Conservation (phyloP, 23 tunicate genomes). For the Trididemnum miniatum region DNA sequence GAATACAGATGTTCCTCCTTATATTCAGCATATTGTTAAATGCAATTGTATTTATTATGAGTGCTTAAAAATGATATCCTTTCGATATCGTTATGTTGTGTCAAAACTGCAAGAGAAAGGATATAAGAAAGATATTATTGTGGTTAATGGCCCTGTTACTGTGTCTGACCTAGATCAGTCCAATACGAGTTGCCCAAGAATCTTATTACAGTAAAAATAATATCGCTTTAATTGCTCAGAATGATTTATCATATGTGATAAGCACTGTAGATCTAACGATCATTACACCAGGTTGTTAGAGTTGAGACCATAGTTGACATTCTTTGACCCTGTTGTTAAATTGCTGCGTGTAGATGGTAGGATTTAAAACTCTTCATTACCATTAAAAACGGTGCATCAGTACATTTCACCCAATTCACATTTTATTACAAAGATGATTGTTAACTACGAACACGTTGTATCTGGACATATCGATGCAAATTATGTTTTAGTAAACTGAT, state of each 20-base stretch:
- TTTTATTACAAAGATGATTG: too few species aligned
- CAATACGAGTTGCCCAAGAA: slow-evolving; percentile 22
- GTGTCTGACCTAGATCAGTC: background rate
- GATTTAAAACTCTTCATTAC: slow-evolving; percentile 1
- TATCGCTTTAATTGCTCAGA: background rate
- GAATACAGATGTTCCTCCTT: background rate
- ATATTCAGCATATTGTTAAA: slow-evolving; percentile 12
- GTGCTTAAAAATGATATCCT: slow-evolving; percentile 16
- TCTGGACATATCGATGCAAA: too few species aligned
- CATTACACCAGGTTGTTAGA: background rate
- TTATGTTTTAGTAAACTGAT: too few species aligned
- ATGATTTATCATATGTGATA: background rate
- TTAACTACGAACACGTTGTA: too few species aligned
- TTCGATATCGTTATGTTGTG: slow-evolving; percentile 33
- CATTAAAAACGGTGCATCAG: slow-evolving; percentile 16
- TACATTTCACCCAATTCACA: too few species aligned
- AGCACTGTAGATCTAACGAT: background rate
- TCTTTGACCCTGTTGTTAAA: background rate
- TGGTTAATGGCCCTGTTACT: background rate
- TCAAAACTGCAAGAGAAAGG: slow-evolving; percentile 5
- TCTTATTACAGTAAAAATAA: background rate
- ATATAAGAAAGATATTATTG: background rate
- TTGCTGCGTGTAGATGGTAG: slow-evolving; percentile 14
- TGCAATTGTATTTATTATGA: background rate
- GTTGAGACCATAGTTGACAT: background rate